Base-by-base conservation (phyloP, 2,113 vertebrate genomes). In the Tragulus kanchil region DNA sequence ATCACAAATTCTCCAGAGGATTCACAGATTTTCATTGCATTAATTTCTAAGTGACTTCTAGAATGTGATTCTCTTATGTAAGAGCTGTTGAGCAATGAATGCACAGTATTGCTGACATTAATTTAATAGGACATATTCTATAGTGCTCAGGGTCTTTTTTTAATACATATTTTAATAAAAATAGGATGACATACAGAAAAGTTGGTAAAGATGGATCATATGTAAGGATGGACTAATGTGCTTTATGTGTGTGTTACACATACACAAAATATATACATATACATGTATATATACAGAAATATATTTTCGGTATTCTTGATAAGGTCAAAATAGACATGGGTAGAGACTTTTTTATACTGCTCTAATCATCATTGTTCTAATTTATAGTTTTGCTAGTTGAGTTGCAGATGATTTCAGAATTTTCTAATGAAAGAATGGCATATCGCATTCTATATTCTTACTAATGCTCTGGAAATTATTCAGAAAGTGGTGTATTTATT, bases 401-500 rank as follows among this genome's bases (percentile, higher is more conserved):
- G 23, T 73, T 78, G 45, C 56, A 67, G 54, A 82, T 13, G 36
- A 26, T 90, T 95, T 91, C 52, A 87, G 56, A 31, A 92, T 83
- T 96, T 91, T 52, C 61, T 92, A 78, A 42, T 89, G 16, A 69
- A 83, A 87, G 31, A 87, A 84, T 23, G 19, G 42, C 28, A 17
- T 84, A 84, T 28, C 21, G 45, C 91, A 71, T 94, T 95, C 59
- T 58, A 0, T 77, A 93, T 91, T 77, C 48, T 84, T 90, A 42
- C 42, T 71, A 36, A 83, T 54, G 23, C n/a, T 78, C 54, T 84
- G 21, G 48, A 91, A 78, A 84, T 78, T 48, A 94, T 64, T 88
- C 36, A 78, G 42, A 36, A 94, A 91, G 9, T 84, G 75, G 8
- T 93, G 65, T 81, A 8, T 87, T 95, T 90, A 93, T 59, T 93